Base-by-base conservation (phyloP, 2,797 vertebrate genomes). In the Tarsius wallacei region DNA sequence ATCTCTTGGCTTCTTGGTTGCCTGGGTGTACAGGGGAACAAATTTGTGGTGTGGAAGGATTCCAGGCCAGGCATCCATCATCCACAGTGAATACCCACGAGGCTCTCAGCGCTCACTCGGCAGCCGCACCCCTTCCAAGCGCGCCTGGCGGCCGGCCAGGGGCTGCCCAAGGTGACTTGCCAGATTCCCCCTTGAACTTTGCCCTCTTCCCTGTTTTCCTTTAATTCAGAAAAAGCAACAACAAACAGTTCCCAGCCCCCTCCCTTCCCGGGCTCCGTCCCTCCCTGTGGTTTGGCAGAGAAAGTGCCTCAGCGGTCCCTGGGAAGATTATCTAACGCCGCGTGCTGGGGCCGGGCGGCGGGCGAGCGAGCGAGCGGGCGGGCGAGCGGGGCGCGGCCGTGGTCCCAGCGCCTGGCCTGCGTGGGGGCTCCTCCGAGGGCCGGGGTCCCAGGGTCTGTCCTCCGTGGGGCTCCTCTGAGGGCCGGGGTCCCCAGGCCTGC, bases 1-100 rank as follows among this genome's bases (percentile, higher is more conserved):
- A n/a, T 64, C 68, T 71, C 59, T 77, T 22, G 97, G 97, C 96
- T 89, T 31, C 94, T 66, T 5, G 83, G 96, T 80, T 94, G 97
- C 98, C 90, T 91, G 96, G 96, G 94, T 97, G 97, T 90, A 42
- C 66, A 42, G 87, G 90, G 96, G 96, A 97, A 96, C 97, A 97
- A 96, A 97, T 97, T 88, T 98, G 97, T 61, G 96, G 98, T 78
- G 97, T 98, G 98, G 98, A 94, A 31, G 57, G 87, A 31, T 91
- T 97, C 97, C 97, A 98, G 94, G 86, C 90, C 93, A 31, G 84
- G 70, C 97, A 96, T 97, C 97, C 59, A 85, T 98, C 98, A 98
- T 93, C 84, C 87, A 1, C 94, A 36, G 9, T 14, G 96, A 87
- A 82, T 24, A 42, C 96, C 82, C 94, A 5, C 94, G 8, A 12